phyloP scores from a whole-genome alignment of 2,888 invertebrate genomes.

The Sphecodes monilicornis region DNA sequence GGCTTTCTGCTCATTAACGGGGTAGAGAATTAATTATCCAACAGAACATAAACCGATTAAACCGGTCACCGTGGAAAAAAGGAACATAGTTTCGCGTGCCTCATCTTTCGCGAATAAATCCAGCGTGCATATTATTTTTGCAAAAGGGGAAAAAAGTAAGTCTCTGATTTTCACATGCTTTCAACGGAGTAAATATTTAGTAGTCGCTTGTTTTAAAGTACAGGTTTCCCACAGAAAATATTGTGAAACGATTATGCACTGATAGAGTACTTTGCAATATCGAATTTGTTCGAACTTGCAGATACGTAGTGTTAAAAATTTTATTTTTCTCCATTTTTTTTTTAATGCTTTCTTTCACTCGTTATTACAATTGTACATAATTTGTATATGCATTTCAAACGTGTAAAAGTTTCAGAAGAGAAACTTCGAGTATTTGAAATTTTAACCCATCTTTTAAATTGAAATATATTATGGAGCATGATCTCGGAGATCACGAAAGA shows the following conservation, averaged over 20 bases:
- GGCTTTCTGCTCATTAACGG: constrained; percentile 54
- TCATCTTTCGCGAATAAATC: background rate
- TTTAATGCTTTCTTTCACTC: too few relatives aligned
- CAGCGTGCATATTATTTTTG: background rate
- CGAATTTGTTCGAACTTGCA: background rate
- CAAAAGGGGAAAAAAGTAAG: background rate
- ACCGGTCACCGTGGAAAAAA: constrained; percentile 9
- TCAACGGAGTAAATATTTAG: background rate
- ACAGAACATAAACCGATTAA: constrained; percentile 55
- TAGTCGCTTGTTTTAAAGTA: background rate
- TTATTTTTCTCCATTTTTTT: background rate
- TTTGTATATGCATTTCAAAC: too few relatives aligned
- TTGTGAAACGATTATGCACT: background rate
- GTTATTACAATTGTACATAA: too few relatives aligned
- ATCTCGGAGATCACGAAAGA: background rate
- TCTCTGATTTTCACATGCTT: background rate
- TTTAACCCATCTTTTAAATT: too few relatives aligned
- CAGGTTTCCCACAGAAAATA: background rate
- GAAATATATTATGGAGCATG: background rate
- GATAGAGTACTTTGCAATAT: background rate
- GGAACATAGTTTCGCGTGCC: background rate
- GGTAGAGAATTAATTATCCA: constrained; percentile 54
- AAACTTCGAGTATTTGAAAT: too few relatives aligned
- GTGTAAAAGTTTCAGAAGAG: too few relatives aligned
- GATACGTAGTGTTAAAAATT: background rate